Base-by-base conservation (phyloP, 2,888 invertebrate genomes). In the Tholera decimalis region DNA sequence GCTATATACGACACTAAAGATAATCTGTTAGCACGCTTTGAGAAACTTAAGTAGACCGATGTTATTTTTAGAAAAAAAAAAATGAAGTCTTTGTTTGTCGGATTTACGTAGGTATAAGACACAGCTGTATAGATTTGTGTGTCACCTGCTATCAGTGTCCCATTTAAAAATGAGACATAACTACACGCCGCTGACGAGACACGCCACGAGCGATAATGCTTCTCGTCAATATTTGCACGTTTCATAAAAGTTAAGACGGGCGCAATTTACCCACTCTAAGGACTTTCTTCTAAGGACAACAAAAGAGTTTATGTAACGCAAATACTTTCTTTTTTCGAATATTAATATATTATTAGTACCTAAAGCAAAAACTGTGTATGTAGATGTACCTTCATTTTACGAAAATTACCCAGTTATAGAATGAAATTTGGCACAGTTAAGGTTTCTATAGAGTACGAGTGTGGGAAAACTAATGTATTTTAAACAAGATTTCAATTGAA, bases 191-290 rank as follows among this genome's bases (percentile, higher is more conserved):
- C 46, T 61, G 69, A 74, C 55, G 55, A 57, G 74, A 74, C 73
- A 67, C 75, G 77, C 65, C 79, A 78, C 76, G 60, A 41, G 67
- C 66, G 85, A 89, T 89, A 88, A 88, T 80, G 60, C 54, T 26
- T 54, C 20, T 58, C 68, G 87, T 85, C 87, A 91, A 91, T 88
- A 90, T 91, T 91, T 87, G 84, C 83, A 78, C 68, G 60, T 67
- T 58, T 86, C 82, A 80, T 84, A 79, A 82, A 74, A 80, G 70
- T 80, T 77, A 80, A 85, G 77, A 82, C 68, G 72, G 64, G 60
- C 72, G 67, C 58, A 37, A 65, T 60, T 33, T 60, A 61, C 11
- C 22, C 15, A 53, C 26, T 63, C 35, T 18, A n/a, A 9, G 33
- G 43, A 78, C 59, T 74, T 76, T 66, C 66, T 54, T 62, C 49